These are phyloP conservation scores for Lepeophtheirus nordmannii DNA, from an alignment of 2,888 invertebrate genomes.

Conservation along the genomic window DNA sequence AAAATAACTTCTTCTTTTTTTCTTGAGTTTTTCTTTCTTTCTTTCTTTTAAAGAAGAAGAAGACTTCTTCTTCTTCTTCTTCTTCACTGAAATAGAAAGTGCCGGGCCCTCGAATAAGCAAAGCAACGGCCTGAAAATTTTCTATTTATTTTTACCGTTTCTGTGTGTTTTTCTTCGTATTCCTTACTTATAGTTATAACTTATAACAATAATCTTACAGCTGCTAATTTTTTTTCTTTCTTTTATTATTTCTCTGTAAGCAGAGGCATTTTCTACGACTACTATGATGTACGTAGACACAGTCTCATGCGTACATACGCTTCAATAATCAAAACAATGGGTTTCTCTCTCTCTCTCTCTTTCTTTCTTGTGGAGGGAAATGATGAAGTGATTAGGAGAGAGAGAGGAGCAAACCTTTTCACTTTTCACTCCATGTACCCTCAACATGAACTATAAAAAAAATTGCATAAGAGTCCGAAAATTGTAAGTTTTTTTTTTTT, in stretches of 20 bases:
- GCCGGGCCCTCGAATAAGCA: constrained; percentile 4
- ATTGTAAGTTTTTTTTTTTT: too few relatives aligned
- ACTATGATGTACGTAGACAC: too few relatives aligned
- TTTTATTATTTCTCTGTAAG: too few relatives aligned
- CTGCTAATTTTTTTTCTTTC: not conserved
- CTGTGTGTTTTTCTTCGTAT: not conserved
- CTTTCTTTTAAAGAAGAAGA: too few relatives aligned
- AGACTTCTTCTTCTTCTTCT: too few relatives aligned
- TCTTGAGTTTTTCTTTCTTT: too few relatives aligned
- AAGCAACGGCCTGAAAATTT: constrained; percentile 5
- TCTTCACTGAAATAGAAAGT: constrained; percentile 3
- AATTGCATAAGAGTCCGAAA: too few relatives aligned
- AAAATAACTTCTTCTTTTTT: too few relatives aligned
- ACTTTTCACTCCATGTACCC: not conserved
- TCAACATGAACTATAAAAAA: too few relatives aligned
- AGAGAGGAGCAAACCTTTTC: not conserved
- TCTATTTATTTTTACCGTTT: not conserved
- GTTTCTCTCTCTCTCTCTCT: not conserved
- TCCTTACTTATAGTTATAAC: not conserved
- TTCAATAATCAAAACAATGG: constrained; percentile 8
- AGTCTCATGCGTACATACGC: not conserved
- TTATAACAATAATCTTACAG: not conserved
- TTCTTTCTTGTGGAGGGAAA: not conserved
- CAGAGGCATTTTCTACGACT: not conserved
- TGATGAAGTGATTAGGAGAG: not conserved